These are phyloP conservation scores for Delichon dasypus DNA, from an alignment of 2,797 vertebrate genomes.

Conservation along the genomic window DNA sequence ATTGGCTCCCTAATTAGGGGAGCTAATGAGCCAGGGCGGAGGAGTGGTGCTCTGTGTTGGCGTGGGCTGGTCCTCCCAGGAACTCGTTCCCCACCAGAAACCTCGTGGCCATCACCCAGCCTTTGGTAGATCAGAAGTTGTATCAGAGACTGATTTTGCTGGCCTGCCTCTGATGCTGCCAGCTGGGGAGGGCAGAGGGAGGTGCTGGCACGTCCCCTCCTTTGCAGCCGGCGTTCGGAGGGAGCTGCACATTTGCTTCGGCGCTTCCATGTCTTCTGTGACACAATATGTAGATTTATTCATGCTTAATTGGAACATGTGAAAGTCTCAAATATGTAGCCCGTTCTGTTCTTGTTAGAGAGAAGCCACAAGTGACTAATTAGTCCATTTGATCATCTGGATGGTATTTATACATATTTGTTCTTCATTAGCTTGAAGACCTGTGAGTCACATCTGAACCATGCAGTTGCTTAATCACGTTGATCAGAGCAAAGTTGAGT, in stretches of 20 bases:
- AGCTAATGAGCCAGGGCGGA: rapidly evolving
- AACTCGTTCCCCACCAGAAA: neutral
- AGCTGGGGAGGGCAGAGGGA: neutral
- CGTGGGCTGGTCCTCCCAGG: neutral
- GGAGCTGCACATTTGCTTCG: neutral
- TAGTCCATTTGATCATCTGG: conserved; percentile 75
- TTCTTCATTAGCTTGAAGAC: conserved; percentile 69
- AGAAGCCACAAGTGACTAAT: conserved; percentile 71
- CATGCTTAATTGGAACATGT: conserved; percentile 50
- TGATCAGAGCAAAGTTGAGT: conserved; percentile 54
- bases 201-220: neutral
- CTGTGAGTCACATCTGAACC: conserved; percentile 69
- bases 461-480: conserved; percentile 61
- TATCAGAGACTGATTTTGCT: neutral
- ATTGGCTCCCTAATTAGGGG: neutral
- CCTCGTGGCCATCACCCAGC: rapidly evolving
- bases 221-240: rapidly evolving
- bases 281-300: conserved; percentile 31
- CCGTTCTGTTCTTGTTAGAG: conserved; percentile 61
- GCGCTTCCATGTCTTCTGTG: neutral
- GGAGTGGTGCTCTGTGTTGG: rapidly evolving
- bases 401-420: conserved; percentile 76
- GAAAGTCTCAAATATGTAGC: conserved; percentile 55
- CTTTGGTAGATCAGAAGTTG: rapidly evolving
- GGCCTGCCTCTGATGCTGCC: rapidly evolving